Percentiles rank a stretch among this genome's conserved stretches.
Conservation (phyloP, 1,140 invertebrate genomes). For the Melipona quadrifasciata region DNA sequence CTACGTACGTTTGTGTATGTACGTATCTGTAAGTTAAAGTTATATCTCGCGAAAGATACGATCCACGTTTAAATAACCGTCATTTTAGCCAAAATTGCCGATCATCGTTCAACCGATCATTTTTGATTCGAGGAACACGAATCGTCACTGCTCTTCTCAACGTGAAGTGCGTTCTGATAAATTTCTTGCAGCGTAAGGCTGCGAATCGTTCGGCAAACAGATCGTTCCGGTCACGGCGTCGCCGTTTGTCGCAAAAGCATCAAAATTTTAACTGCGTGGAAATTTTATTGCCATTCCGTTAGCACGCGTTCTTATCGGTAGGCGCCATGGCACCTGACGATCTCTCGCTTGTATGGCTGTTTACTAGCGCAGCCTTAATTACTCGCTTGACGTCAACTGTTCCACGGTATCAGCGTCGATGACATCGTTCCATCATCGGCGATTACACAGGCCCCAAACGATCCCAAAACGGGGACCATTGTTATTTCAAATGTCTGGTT, state of each 20-base stretch:
- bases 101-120: no score
- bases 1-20: no score
- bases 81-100: no score
- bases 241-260: background rate
- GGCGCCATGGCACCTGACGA: background rate
- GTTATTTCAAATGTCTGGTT: background rate
- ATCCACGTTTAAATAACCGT: background rate
- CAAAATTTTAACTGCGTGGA: background rate
- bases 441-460: slow-evolving; percentile 24
- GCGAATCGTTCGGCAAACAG: background rate
- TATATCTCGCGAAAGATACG: no score
- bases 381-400: slow-evolving; percentile 14
- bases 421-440: background rate
- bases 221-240: background rate
- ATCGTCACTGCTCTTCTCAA: background rate
- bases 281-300: background rate
- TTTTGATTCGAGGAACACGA: background rate
- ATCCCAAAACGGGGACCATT: slow-evolving; percentile 25
- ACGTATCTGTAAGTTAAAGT: background rate
- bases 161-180: background rate
- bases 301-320: background rate
- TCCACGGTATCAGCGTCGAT: background rate
- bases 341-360: background rate
- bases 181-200: background rate
- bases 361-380: slow-evolving; percentile 24